Percentiles rank a stretch among this genome's conserved stretches.
These are phyloP conservation scores for Lycocerus yunnanus DNA, from an alignment of 2,888 invertebrate species.

Conservation along the genomic window DNA sequence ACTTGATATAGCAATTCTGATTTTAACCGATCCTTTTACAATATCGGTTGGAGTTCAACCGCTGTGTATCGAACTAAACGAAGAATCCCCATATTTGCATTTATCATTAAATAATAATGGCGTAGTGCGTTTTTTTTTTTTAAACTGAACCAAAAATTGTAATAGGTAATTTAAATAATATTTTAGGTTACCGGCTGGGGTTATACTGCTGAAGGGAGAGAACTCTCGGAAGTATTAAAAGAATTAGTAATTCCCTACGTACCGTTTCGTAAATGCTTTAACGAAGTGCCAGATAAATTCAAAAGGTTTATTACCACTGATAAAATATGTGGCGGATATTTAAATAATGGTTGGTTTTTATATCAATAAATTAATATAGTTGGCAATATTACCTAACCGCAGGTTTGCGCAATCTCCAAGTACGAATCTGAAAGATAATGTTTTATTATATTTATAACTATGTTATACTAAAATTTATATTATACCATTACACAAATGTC, in stretches of 20 bases:
- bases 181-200: not conserved
- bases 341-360: not conserved
- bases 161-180: not conserved
- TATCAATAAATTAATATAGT: not conserved
- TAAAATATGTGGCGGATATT: not conserved
- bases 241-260: not conserved
- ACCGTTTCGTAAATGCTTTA: not conserved
- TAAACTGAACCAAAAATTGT: too few species aligned
- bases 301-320: not conserved
- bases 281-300: not conserved
- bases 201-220: not conserved
- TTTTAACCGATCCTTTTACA: conserved; percentile 41
- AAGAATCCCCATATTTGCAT: not conserved
- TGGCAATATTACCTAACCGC: too few species aligned
- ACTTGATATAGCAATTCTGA: conserved; percentile 49
- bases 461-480: too few species aligned
- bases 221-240: not conserved
- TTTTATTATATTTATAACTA: too few species aligned
- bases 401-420: too few species aligned
- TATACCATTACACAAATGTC: too few species aligned
- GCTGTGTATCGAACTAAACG: conserved; percentile 39
- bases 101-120: conserved; percentile 24
- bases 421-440: too few species aligned
- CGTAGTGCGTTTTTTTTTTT: conserved; percentile 32
- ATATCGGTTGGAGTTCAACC: conserved; percentile 47